A percentile compares a stretch with the other conserved stretches of the same genome.
These are phyloP conservation scores for Sphinx pinastri DNA, from an alignment of 2,888 invertebrate genomes.

Conservation along the genomic window DNA sequence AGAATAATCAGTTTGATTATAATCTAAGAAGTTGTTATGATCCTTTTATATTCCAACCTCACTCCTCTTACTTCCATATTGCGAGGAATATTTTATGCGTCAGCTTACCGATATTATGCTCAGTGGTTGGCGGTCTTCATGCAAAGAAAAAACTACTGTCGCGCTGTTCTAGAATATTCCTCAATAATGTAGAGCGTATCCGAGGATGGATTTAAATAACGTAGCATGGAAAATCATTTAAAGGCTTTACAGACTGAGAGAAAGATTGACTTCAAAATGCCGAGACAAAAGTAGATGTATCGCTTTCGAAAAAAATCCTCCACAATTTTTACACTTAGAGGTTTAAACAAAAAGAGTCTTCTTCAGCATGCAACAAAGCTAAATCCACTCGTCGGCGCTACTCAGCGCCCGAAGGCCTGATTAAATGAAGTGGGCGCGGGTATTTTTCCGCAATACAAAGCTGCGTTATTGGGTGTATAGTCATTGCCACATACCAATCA, in stretches of 20 bases:
- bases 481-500: constrained; percentile 48
- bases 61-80: background rate
- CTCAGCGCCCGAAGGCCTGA: constrained; percentile 33
- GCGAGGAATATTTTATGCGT: background rate
- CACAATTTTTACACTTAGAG: constrained; percentile 1
- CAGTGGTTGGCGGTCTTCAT: constrained; percentile 2
- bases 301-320: constrained; percentile 1
- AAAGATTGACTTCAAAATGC: constrained; percentile 6
- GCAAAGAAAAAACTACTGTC: constrained; percentile 5
- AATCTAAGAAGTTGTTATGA: no score
- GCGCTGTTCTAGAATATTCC: background rate
- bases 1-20: background rate
- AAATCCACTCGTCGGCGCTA: constrained; percentile 28
- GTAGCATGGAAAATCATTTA: background rate
- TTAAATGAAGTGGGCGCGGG: constrained; percentile 42
- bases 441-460: constrained; percentile 41
- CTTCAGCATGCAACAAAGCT: constrained; percentile 25
- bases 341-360: constrained; percentile 18
- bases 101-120: constrained; percentile 9
- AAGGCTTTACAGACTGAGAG: background rate
- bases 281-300: constrained; percentile 6
- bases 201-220: background rate
- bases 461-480: constrained; percentile 41
- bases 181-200: background rate
- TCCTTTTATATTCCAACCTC: background rate